A percentile compares a stretch with the other conserved stretches of the same genome.
Conservation (phyloP, 2,113 vertebrate genomes). For the Eira barbara region DNA sequence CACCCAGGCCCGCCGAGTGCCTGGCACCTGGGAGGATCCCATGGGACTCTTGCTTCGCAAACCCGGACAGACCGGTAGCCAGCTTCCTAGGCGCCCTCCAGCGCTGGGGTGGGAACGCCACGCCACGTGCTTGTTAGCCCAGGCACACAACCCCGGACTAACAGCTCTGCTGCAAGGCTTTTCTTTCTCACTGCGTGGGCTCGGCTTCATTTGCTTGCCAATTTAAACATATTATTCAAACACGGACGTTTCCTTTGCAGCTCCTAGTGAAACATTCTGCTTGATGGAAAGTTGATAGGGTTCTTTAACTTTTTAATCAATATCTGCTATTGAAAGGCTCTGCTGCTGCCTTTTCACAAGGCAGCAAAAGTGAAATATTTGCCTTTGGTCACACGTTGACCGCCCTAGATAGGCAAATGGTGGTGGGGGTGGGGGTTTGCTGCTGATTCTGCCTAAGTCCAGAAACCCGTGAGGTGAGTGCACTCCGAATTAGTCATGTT, state of each 20-base stretch:
- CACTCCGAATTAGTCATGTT: neutral
- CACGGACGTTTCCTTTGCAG: conserved; percentile 46
- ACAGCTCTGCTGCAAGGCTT: conserved; percentile 34
- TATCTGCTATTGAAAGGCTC: conserved; percentile 19
- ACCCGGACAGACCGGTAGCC: neutral
- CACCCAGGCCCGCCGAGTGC: neutral
- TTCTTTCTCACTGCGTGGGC: conserved; percentile 33
- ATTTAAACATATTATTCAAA: conserved; percentile 67
- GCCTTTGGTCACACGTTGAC: neutral
- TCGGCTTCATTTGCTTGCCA: conserved; percentile 55
- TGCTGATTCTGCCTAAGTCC: neutral
- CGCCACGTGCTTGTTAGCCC: neutral
- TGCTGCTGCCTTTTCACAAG: neutral
- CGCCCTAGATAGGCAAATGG: neutral
- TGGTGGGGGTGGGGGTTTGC: neutral
- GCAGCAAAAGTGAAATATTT: neutral
- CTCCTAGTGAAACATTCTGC: conserved; percentile 50
- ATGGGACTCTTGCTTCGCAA: conserved; percentile 42
- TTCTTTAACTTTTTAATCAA: conserved; percentile 51
- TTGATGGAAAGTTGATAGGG: conserved; percentile 40
- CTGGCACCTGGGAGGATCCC: conserved; percentile 32
- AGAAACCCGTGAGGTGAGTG: too few relatives aligned
- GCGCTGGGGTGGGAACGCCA: neutral
- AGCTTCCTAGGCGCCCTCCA: neutral
- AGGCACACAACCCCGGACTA: neutral